Percentiles rank a stretch among this genome's conserved stretches.
Conservation (phyloP, 2,888 invertebrate genomes). For the Drosophila robusta region DNA sequence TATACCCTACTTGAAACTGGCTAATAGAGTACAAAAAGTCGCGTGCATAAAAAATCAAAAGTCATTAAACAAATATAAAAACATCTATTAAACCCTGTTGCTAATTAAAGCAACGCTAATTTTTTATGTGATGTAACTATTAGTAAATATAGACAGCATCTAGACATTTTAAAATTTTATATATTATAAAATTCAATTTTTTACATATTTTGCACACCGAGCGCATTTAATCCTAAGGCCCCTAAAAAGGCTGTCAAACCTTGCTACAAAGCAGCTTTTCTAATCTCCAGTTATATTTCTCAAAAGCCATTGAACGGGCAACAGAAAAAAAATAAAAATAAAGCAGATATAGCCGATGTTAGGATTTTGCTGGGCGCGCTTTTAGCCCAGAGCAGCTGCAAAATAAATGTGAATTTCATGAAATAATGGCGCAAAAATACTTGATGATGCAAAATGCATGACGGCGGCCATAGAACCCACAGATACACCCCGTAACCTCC, state of each 20-base stretch:
- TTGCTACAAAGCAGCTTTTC: neutral
- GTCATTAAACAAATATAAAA: neutral
- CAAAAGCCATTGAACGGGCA: neutral
- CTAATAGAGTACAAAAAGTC: neutral
- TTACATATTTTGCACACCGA: neutral
- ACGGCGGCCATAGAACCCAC: constrained; percentile 1
- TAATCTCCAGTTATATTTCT: neutral
- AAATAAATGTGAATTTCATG: constrained; percentile 76
- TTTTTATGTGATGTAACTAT: neutral
- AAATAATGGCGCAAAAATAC: constrained; percentile 75
- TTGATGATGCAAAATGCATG: constrained; percentile 69
- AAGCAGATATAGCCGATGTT: constrained; percentile 1
- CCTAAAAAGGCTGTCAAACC: neutral
- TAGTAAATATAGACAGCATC: neutral
- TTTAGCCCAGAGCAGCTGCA: constrained; percentile 61
- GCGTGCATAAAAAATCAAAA: neutral
- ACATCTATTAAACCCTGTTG: neutral
- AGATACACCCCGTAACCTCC: neutral
- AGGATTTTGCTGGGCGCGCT: constrained; percentile 11
- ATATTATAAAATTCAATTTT: neutral
- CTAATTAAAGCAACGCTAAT: neutral
- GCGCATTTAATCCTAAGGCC: neutral
- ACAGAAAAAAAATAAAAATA: neutral
- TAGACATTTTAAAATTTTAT: neutral
- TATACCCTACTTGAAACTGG: neutral